Conservation (phyloP, 2,888 invertebrate genomes). For the Microctonus hyperodae region DNA sequence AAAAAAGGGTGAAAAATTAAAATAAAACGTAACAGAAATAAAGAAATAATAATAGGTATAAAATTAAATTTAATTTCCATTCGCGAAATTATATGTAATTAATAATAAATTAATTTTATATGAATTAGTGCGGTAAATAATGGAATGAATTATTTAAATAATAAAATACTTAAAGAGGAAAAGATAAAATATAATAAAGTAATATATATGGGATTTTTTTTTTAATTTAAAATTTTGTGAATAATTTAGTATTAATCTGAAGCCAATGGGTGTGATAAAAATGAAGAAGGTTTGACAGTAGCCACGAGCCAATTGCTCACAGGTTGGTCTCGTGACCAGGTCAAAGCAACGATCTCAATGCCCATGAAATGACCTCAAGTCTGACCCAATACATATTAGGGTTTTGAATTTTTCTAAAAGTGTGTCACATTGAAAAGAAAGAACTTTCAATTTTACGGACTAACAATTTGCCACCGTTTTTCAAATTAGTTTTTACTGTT, state of each 20-base stretch:
- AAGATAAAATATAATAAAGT: no score
- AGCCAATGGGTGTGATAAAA: neutral
- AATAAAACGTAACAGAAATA: neutral
- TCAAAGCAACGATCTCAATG: neutral
- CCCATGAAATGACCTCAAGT: constrained; percentile 37
- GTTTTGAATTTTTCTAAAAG: constrained; percentile 44
- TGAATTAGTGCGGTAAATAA: no score
- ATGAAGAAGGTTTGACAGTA: neutral
- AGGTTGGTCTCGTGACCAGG: constrained; percentile 21
- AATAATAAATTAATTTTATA: no score
- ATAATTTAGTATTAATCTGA: no score
- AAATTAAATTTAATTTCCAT: neutral
- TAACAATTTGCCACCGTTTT: constrained; percentile 4
- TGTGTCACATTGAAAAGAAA: constrained; percentile 40
- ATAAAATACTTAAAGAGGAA: no score
- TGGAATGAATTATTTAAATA: no score
- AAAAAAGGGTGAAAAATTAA: neutral
- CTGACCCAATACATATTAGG: constrained; percentile 41
- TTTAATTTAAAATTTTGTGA: no score
- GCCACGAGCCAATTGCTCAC: constrained; percentile 23
- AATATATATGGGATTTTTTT: no score
- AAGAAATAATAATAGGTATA: neutral
- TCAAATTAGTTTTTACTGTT: neutral
- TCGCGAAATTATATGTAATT: neutral
- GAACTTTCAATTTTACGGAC: constrained; percentile 7